Percentiles rank a stretch among this genome's conserved stretches.
Conservation (phyloP, 1,140 invertebrate genomes). For the Ceratina calcarata region DNA sequence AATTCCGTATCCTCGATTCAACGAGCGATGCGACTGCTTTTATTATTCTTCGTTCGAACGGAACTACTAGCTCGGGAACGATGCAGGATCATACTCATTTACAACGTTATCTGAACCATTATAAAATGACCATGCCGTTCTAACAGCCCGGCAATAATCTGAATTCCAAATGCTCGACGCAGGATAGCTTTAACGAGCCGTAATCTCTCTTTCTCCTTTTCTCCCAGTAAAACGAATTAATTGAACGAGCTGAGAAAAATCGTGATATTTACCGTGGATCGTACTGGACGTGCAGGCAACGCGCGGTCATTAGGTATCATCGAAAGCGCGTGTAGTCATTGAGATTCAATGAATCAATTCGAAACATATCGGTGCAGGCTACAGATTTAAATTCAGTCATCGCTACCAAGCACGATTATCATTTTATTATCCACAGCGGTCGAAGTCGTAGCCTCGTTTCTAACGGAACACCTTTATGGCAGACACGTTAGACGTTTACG, state of each 20-base stretch:
- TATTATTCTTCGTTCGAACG: neutral
- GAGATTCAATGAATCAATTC: neutral
- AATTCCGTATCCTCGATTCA: neutral
- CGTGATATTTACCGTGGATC: conserved; percentile 4
- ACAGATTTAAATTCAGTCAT: too few species aligned
- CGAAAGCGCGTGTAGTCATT: neutral
- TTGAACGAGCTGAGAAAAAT: conserved; percentile 17
- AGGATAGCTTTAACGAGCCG: conserved; percentile 37
- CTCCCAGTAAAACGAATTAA: conserved; percentile 11
- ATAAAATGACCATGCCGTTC: conserved; percentile 18
- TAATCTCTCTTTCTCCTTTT: neutral
- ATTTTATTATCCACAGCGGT: too few species aligned
- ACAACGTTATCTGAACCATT: conserved; percentile 28
- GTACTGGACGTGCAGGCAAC: neutral
- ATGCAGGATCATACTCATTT: conserved; percentile 11
- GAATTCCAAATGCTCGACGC: conserved; percentile 15
- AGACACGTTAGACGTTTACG: neutral
- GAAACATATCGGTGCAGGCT: neutral
- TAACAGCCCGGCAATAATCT: conserved; percentile 31
- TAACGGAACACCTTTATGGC: too few species aligned
- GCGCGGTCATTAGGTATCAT: neutral
- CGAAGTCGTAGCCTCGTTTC: too few species aligned
- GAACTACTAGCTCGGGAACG: neutral
- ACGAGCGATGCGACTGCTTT: neutral
- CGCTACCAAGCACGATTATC: too few species aligned